Evolutionary conservation across 1,140 invertebrate species (phyloP), one percentile per base, ranked within the genome.

Genomic region (Chionoecetes opilio): DNA sequence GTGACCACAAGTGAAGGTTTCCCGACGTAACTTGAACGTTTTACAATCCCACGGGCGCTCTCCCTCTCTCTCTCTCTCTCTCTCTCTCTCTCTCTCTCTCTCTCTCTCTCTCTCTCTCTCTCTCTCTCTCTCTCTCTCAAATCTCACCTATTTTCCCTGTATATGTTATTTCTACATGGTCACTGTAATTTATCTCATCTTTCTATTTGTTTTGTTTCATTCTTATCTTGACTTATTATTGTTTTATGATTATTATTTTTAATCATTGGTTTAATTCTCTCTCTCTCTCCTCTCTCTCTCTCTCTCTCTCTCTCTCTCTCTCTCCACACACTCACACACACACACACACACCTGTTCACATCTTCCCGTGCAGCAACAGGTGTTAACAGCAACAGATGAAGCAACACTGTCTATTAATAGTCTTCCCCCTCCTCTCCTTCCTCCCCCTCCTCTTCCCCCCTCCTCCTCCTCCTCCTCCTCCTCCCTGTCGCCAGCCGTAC

Each of bases 31-130:
- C 63, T 26, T n/a, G 63, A 75, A 75, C 63, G 63, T 75, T 75
- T 75, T 75, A 75, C 63, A 75, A 75, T 75, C 63, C 63, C 63
- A 75, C 63, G 63, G 63, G 63, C 63, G 11, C n/a, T 75, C 63
- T 75, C 63, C n/a, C 63, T 75, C 63, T 75, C 63, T 75, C 63
- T 75, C 63, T 75, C 63, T 75, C 63, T 75, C 63, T 75, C 63
- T 75, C 63, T 75, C 63, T 75, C 63, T 75, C 63, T 75, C 63
- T 75, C 63, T 75, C 63, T 75, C 63, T 75, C 63, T 75, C 63
- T 75, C 63, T 75, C 53, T 63, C 41, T 9, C 53, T 63, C 53
- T 63, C 17, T 63, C 63, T 75, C 21, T 75, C 63, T 75, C 63
- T 75, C 63, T 17, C 21, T 17, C 63, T 75, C 63, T 17, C 63